Evolutionary conservation across 2,113 vertebrate genomes (phyloP).

Genomic region (Takifugu bimaculatus): DNA sequence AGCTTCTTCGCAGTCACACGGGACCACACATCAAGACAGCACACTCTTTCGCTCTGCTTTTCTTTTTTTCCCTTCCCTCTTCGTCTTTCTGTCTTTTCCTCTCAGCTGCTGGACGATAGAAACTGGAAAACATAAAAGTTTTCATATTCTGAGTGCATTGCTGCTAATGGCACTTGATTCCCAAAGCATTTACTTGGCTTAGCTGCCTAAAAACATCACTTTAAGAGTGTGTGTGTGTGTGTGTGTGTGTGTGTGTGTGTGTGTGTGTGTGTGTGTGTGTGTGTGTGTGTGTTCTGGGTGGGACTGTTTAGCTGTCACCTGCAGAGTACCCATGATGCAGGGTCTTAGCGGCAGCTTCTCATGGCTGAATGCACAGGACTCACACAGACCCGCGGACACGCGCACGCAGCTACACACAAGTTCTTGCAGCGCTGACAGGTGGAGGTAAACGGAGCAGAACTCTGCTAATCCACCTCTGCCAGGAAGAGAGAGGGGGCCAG

Average conservation of each 20-base stretch:
- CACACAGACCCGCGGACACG: constrained; percentile 51
- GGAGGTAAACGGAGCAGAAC: constrained; percentile 84
- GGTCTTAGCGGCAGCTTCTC: constrained; percentile 77
- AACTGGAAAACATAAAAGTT: constrained; percentile 33
- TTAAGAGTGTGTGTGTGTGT: constrained; percentile 22
- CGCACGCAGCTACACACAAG: constrained; percentile 37
- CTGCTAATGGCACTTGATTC: constrained; percentile 51
- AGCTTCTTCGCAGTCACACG: constrained; percentile 72
- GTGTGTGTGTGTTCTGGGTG: constrained; percentile 84
- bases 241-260: constrained; percentile 50
- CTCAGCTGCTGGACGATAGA: constrained; percentile 34
- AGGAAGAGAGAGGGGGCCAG: constrained; percentile 55
- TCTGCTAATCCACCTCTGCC: constrained; percentile 82
- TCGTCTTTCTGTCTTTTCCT: constrained; percentile 34
- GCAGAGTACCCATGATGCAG: constrained; percentile 75
- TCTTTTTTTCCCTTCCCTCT: constrained; percentile 53
- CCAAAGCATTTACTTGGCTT: constrained; percentile 52
- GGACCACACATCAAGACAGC: constrained; percentile 83
- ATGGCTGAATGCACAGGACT: constrained; percentile 85
- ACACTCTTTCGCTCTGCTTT: constrained; percentile 61
- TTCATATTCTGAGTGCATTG: constrained; percentile 58
- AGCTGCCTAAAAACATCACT: constrained; percentile 36
- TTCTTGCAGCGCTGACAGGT: constrained; percentile 81
- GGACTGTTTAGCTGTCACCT: constrained; percentile 85
- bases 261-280: constrained; percentile 77